A percentile compares a stretch with the other conserved stretches of the same genome.
Conservation (phyloP, 1,140 invertebrate species). For the Planococcus citri region DNA sequence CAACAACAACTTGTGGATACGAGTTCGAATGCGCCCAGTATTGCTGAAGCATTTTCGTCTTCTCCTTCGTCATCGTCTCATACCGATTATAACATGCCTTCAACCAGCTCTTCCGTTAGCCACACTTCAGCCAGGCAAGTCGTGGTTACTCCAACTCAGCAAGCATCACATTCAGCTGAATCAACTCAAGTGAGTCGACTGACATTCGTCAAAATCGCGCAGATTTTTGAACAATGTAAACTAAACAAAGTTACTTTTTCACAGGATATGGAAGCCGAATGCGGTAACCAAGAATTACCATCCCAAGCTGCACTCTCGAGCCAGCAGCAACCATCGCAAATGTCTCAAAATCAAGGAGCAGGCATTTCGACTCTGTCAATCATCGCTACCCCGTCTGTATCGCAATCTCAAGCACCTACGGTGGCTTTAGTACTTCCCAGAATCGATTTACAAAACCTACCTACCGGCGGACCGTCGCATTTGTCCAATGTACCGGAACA, state of each 20-base stretch:
- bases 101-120: neutral
- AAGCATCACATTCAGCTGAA: neutral
- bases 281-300: neutral
- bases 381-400: neutral
- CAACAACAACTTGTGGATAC: neutral
- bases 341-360: neutral
- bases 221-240: neutral
- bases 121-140: neutral
- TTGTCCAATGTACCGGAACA: neutral
- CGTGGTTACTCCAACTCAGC: neutral
- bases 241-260: neutral
- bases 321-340: neutral
- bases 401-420: neutral
- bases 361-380: neutral
- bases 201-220: no score
- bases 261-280: neutral
- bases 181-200: neutral
- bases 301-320: neutral
- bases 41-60: neutral
- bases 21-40: neutral
- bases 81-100: neutral
- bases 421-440: neutral
- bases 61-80: neutral
- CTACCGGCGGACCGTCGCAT: neutral
- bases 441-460: neutral